Conservation (phyloP, 2,113 vertebrate genomes). For the Megaceryle torquata region DNA sequence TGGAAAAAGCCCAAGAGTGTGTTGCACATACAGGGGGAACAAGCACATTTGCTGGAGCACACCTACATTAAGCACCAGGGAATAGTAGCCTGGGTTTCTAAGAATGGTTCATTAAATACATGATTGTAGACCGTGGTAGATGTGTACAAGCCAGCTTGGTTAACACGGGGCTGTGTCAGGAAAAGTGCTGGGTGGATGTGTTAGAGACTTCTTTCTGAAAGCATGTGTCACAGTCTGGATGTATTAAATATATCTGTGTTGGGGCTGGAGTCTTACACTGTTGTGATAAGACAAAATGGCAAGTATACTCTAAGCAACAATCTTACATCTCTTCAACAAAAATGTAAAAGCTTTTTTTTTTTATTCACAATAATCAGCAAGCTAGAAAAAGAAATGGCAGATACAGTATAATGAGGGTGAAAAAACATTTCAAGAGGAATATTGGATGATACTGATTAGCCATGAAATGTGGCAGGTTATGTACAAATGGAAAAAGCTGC, state of each 20-base stretch:
- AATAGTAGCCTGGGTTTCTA: neutral
- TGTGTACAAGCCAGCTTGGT: neutral
- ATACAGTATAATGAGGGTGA: neutral
- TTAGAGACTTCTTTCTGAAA: neutral
- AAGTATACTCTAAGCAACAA: constrained; percentile 13
- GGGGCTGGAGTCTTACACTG: constrained; percentile 19
- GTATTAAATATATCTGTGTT: constrained; percentile 51
- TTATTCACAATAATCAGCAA: neutral
- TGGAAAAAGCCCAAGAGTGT: neutral
- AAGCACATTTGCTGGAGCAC: neutral
- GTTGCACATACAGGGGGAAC: neutral
- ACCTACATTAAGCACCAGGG: neutral
- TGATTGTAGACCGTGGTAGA: rapidly evolving
- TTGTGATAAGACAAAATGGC: constrained; percentile 32
- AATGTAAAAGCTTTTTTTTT: neutral
- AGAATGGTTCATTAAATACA: neutral
- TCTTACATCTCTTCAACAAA: neutral
- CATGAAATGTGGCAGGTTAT: neutral
- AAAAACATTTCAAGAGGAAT: neutral
- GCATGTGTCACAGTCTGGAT: neutral
- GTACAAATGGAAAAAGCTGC: neutral
- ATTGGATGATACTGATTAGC: neutral
- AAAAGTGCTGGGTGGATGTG: neutral
- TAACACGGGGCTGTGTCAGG: neutral
- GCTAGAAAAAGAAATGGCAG: neutral